Evolutionary conservation across 2,888 invertebrate species (phyloP).

Genomic region (Parnassius mnemosyne): DNA sequence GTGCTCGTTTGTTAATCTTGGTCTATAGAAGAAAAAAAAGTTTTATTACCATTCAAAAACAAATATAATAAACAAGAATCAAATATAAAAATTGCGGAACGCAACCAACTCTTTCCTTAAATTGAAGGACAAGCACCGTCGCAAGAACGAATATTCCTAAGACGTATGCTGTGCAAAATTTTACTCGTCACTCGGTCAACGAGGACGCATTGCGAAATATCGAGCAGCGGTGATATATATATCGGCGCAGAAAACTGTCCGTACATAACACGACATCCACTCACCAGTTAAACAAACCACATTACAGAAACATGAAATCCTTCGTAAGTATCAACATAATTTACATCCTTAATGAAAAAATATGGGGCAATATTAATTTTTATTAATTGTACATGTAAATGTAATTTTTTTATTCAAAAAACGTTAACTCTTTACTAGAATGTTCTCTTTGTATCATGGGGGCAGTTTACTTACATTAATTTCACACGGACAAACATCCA

Average conservation of each 20-base stretch:
- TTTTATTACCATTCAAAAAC: no score
- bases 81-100: not conserved
- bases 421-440: no score
- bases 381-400: no score
- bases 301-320: constrained; percentile 16
- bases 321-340: constrained; percentile 12
- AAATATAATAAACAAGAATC: no score
- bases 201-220: not conserved
- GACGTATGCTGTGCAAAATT: not conserved
- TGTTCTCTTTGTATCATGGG: no score
- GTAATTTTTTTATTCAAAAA: no score
- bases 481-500: no score
- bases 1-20: no score
- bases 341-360: no score
- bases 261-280: not conserved
- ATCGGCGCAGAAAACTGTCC: not conserved
- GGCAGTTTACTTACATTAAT: no score
- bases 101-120: not conserved
- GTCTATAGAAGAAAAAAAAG: no score
- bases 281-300: not conserved
- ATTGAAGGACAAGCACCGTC: not conserved
- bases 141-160: not conserved
- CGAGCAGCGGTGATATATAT: not conserved
- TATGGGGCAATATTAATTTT: no score
- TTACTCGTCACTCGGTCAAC: not conserved